phyloP scores from a whole-genome alignment of 2,113 vertebrate species.

The Urocitellus parryii region DNA sequence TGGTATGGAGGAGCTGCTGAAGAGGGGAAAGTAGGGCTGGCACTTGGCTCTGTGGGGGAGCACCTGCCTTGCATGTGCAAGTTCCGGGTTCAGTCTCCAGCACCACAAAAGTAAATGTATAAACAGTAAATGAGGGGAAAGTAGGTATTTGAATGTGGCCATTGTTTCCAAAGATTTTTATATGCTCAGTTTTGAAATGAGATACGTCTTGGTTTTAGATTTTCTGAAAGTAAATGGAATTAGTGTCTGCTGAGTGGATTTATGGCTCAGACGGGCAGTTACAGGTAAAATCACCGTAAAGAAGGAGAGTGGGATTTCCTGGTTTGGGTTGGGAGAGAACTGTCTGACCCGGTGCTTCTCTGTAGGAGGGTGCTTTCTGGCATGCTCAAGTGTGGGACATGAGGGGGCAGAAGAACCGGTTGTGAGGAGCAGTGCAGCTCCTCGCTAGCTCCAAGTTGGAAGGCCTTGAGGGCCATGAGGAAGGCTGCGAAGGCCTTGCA shows the following conservation, averaged over 20 bases:
- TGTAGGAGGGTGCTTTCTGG: too few species aligned
- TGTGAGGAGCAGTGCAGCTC: accelerated
- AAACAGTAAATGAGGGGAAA: background rate
- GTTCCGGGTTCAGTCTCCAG: too few species aligned
- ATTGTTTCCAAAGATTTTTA: background rate
- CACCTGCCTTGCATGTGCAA: too few species aligned
- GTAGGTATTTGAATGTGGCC: too few species aligned
- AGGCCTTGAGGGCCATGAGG: accelerated
- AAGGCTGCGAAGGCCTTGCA: accelerated
- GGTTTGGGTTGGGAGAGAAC: background rate
- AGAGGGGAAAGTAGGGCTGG: too few species aligned
- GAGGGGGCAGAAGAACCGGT: background rate
- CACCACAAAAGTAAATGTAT: too few species aligned
- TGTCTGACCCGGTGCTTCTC: too few species aligned
- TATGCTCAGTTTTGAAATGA: background rate
- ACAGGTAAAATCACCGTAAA: background rate
- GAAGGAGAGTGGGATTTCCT: background rate
- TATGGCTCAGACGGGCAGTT: accelerated
- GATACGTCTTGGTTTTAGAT: background rate
- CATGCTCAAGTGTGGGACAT: background rate
- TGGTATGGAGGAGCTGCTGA: background rate
- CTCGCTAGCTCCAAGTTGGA: background rate
- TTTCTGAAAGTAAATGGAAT: background rate
- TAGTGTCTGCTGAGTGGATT: background rate
- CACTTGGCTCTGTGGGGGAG: too few species aligned